phyloP scores from a whole-genome alignment of 2,113 vertebrate genomes.

The Centropus unirufus region DNA sequence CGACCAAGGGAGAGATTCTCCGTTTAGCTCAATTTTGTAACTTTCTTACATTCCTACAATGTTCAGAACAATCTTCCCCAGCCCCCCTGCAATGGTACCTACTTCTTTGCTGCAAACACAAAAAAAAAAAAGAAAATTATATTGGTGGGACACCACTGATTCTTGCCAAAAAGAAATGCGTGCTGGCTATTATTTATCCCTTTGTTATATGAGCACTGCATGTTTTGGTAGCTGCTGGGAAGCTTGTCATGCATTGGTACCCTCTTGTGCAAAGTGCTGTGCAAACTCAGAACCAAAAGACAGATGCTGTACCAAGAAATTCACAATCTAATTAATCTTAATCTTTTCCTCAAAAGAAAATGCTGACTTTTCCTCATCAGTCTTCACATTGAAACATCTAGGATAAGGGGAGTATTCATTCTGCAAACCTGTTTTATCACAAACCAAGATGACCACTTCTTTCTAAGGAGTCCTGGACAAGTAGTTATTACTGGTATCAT shows the following conservation, averaged over 20 bases:
- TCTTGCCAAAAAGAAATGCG: neutral
- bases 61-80: neutral
- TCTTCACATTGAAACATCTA: neutral
- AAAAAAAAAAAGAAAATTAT: neutral
- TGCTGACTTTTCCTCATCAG: neutral
- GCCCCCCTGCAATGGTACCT: neutral
- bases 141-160: neutral
- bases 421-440: neutral
- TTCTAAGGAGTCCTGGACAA: neutral
- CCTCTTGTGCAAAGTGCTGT: neutral
- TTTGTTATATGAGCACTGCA: neutral
- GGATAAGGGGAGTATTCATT: neutral
- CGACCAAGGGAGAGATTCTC: neutral
- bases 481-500: neutral
- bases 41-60: neutral
- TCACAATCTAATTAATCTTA: neutral
- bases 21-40: neutral
- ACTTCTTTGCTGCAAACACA: neutral
- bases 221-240: neutral
- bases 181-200: neutral
- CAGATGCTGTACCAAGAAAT: neutral
- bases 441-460: neutral
- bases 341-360: neutral
- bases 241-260: neutral
- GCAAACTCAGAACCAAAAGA: neutral